A percentile compares a stretch with the other conserved stretches of the same genome.
These are phyloP conservation scores for Cyclophora punctaria DNA, from an alignment of 2,888 invertebrate genomes.

Conservation along the genomic window DNA sequence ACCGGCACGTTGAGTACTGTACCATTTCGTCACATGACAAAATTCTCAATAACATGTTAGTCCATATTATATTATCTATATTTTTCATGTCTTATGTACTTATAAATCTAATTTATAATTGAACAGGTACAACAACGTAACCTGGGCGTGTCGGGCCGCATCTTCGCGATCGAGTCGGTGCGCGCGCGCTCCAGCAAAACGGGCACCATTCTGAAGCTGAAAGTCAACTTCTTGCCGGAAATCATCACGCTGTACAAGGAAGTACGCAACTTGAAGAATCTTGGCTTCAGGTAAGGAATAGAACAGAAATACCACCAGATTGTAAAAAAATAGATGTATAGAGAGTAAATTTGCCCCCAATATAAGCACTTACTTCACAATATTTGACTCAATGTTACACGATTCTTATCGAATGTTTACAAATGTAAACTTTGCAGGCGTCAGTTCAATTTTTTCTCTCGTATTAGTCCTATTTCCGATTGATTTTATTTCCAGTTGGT, in stretches of 20 bases:
- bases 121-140: slow-evolving; percentile 90
- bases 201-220: slow-evolving; percentile 89
- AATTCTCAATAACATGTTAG: no score
- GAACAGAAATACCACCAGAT: no score
- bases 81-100: background rate
- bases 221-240: slow-evolving; percentile 97
- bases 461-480: no score
- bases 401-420: no score
- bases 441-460: no score
- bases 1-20: no score
- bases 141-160: slow-evolving; percentile 93
- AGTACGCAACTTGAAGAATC: slow-evolving; percentile 95
- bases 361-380: background rate
- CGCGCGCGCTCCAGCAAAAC: slow-evolving; percentile 85
- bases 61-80: background rate
- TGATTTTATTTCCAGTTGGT: no score
- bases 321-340: no score
- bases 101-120: slow-evolving; percentile 5
- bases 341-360: background rate
- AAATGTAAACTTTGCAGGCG: no score
- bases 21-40: no score
- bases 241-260: slow-evolving; percentile 99
- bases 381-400: no score
- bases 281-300: slow-evolving; percentile 89
- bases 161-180: slow-evolving; percentile 93